Evolutionary conservation across 53 echinoderm and acorn worm genomes (phyloP).

Genomic region (Luidia sarsii): DNA sequence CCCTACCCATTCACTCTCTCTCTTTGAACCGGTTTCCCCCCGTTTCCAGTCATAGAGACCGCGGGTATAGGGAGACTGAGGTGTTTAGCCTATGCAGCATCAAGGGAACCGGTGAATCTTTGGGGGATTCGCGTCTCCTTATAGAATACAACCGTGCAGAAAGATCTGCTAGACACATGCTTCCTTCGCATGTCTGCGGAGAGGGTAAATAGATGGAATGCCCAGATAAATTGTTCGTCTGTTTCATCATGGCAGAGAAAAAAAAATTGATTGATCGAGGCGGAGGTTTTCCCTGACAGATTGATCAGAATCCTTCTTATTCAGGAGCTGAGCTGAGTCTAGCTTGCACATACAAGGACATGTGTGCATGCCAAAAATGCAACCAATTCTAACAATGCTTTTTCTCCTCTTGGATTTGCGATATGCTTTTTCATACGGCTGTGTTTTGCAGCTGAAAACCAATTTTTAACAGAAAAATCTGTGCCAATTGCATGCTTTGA

Average conservation of each 20-base stretch:
- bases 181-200: conserved; percentile 34
- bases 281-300: not conserved
- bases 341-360: too few species aligned
- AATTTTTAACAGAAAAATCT: too few species aligned
- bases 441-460: too few species aligned
- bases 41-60: too few species aligned
- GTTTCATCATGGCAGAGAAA: not conserved
- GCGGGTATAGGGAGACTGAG: not conserved
- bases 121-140: not conserved
- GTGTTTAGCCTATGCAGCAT: not conserved
- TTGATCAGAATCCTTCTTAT: too few species aligned
- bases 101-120: not conserved
- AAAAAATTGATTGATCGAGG: conserved; percentile 4
- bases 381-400: too few species aligned
- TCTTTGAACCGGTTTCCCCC: not conserved
- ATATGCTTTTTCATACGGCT: too few species aligned
- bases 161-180: conserved; percentile 33
- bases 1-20: not conserved
- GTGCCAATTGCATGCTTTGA: too few species aligned
- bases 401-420: too few species aligned
- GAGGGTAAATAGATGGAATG: not conserved
- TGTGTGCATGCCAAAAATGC: too few species aligned
- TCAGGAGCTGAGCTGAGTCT: too few species aligned
- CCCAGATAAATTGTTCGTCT: not conserved
- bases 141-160: conserved; percentile 14